Conservation (phyloP, 2,888 invertebrate genomes). For the Lamellibrachia satsuma region DNA sequence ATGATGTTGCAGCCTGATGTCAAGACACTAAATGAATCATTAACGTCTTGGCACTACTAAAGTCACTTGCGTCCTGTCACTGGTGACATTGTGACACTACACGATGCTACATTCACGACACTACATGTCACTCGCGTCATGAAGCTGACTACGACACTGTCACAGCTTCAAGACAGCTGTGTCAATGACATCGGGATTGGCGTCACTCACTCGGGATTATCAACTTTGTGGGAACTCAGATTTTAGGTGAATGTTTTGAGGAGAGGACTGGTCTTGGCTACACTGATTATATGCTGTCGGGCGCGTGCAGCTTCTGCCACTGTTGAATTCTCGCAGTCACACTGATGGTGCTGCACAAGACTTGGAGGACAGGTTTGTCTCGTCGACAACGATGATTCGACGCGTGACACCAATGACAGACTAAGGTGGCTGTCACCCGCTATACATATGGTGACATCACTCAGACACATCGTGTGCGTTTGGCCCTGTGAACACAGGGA, state of each 20-base stretch:
- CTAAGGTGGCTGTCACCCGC: neutral
- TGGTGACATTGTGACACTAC: neutral
- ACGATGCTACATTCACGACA: neutral
- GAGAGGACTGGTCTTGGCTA: neutral
- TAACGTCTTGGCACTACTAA: neutral
- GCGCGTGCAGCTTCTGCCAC: neutral
- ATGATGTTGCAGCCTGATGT: too few relatives aligned
- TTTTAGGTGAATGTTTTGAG: neutral
- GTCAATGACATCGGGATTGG: neutral
- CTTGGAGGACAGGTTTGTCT: neutral
- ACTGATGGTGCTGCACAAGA: neutral
- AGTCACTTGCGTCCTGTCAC: neutral
- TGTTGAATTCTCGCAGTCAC: neutral
- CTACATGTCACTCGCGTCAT: neutral
- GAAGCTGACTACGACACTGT: neutral
- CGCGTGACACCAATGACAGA: neutral
- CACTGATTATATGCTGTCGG: neutral
- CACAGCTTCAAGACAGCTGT: neutral
- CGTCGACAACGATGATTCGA: neutral
- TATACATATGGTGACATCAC: neutral
- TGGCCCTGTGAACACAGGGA: neutral
- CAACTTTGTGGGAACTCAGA: neutral
- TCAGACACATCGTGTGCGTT: neutral
- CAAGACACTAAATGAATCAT: constrained; percentile 6
- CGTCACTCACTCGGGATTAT: neutral